phyloP scores from a whole-genome alignment of 2,113 vertebrate genomes.

The Sporophila hypoxantha region DNA sequence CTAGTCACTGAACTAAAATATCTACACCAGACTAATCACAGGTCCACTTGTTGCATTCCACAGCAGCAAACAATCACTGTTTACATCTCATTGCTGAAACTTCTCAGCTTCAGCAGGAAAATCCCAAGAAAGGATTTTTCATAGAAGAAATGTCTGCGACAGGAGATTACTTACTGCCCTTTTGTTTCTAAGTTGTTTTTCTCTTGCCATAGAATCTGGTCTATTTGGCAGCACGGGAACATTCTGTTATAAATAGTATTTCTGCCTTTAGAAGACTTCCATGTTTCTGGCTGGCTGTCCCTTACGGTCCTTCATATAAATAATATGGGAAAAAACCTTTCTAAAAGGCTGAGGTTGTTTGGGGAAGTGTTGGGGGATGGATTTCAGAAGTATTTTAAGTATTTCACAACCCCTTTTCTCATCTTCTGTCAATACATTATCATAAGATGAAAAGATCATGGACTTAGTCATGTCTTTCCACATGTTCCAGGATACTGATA shows the following conservation, averaged over 20 bases:
- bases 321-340: neutral
- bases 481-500: neutral
- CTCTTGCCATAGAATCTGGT: neutral
- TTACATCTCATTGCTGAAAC: too few species aligned
- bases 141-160: too few species aligned
- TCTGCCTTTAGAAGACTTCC: neutral
- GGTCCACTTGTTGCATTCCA: too few species aligned
- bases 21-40: too few species aligned
- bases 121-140: too few species aligned
- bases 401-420: neutral
- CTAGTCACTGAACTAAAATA: too few species aligned
- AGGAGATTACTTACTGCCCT: too few species aligned
- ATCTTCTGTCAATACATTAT: neutral
- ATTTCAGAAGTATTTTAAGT: neutral
- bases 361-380: neutral
- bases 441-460: neutral
- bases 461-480: neutral
- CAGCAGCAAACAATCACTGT: too few species aligned
- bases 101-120: too few species aligned
- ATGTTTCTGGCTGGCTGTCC: neutral
- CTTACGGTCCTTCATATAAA: neutral
- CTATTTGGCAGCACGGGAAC: neutral
- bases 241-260: neutral
- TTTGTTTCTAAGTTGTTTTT: conserved; percentile 1
- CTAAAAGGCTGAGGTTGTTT: neutral